Evolutionary conservation across 2,797 vertebrate species (phyloP).

Genomic region (Dipus sagitta): DNA sequence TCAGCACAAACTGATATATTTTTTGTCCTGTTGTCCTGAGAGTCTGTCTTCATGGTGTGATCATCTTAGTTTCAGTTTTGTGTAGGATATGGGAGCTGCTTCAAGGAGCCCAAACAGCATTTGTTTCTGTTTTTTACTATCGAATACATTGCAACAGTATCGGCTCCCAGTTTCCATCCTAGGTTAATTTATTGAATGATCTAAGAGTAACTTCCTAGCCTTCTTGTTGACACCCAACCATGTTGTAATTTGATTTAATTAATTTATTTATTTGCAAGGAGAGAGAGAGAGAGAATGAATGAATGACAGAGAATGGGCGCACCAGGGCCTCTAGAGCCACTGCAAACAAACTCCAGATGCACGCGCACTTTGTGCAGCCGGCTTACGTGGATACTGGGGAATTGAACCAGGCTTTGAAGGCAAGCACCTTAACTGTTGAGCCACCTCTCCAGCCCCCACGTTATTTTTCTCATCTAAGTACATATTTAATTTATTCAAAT

Average conservation of each 20-base stretch:
- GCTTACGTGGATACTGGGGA: too few species aligned
- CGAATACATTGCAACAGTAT: not conserved
- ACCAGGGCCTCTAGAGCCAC: too few species aligned
- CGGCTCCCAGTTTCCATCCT: not conserved
- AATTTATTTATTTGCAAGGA: too few species aligned
- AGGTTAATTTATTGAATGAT: slow-evolving; percentile 24
- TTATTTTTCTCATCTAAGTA: not conserved
- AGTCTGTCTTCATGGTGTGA: not conserved
- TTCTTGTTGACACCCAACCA: not conserved
- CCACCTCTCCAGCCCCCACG: not conserved
- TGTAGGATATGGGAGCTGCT: not conserved
- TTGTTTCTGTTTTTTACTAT: slow-evolving; percentile 7
- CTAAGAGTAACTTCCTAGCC: not conserved
- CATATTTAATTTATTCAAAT: slow-evolving; percentile 32
- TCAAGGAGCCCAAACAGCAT: slow-evolving; percentile 28
- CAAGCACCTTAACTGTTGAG: too few species aligned
- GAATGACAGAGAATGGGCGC: too few species aligned
- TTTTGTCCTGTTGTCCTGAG: not conserved
- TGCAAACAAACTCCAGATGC: too few species aligned
- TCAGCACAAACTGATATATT: not conserved
- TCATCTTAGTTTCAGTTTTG: slow-evolving; percentile 48
- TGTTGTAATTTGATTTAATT: too few species aligned
- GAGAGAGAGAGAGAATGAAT: too few species aligned
- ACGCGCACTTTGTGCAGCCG: too few species aligned
- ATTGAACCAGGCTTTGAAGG: too few species aligned